Evolutionary conservation across 2,888 invertebrate species (phyloP), one percentile per base, ranked within the genome.

Genomic region (Agrochola macilenta): DNA sequence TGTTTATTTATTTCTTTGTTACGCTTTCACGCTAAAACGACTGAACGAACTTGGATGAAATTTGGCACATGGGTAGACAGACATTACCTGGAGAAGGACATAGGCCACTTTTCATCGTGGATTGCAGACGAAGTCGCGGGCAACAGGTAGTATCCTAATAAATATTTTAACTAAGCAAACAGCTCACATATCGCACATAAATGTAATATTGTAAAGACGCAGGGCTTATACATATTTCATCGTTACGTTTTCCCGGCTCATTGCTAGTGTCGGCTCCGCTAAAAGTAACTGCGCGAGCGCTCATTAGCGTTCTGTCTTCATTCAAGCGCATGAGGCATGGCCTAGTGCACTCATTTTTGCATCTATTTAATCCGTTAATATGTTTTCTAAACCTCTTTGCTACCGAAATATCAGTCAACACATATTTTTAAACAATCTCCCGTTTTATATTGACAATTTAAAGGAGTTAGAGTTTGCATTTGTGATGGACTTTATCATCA

Each of bases 261-360:
- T 74, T 83, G 83, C 74, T 63, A 78, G 54, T 78, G 78, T 52
- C 69, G 20, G 69, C n/a, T 49, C 3, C 20, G 83, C 83, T 79
- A 71, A 74, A 74, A 71, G 63, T 69, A 74, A 43, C 74, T 82
- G 72, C 60, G 60, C 68, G 63, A 69, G 70, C 78, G 74, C 80
- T 73, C 70, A 79, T 74, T 74, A 35, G 12, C 57, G 69, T 49
- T 57, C 68, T 46, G 49, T 43, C 46, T 66, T 35, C 60, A 70
- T 66, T 69, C 43, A 73, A 70, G 61, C 69, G 72, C 35, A 65
- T 58, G 26, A 9, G 23, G 43, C 23, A 68, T 65, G 60, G 49
- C 17, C 35, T 57, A 69, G 43, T 70, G 11, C n/a, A 52, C 60
- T 49, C 4, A 26, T 65, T 35, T 26, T 5, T 74, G 20, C 8